These are phyloP conservation scores for Ligdia adustata DNA, from an alignment of 2,888 invertebrate genomes.

Conservation along the genomic window DNA sequence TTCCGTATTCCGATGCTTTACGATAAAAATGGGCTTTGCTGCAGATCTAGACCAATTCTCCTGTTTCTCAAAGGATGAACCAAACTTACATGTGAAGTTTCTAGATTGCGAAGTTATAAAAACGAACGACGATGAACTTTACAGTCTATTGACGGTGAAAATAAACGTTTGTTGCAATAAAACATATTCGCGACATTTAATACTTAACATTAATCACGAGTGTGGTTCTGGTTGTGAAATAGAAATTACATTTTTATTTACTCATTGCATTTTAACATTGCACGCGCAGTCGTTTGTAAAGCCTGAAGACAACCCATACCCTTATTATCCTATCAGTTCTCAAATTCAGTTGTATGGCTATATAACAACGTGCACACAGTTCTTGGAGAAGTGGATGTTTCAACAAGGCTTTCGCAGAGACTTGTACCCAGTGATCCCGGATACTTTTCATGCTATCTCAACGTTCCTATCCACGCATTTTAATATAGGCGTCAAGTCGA, in stretches of 20 bases:
- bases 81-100: conserved; percentile 51
- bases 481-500: conserved; percentile 51
- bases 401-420: conserved; percentile 77
- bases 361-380: conserved; percentile 56
- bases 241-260: conserved; percentile 66
- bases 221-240: conserved; percentile 65
- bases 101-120: conserved; percentile 38
- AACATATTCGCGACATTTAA: conserved; percentile 48
- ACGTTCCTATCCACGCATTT: conserved; percentile 51
- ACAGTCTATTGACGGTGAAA: conserved; percentile 56
- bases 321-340: conserved; percentile 62
- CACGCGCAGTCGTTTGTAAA: conserved; percentile 53
- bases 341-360: conserved; percentile 60
- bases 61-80: conserved; percentile 55
- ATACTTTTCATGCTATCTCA: conserved; percentile 71
- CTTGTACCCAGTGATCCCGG: conserved; percentile 71
- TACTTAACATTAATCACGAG: conserved; percentile 56
- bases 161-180: conserved; percentile 48
- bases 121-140: conserved; percentile 35
- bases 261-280: conserved; percentile 67
- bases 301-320: conserved; percentile 62
- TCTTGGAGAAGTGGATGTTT: conserved; percentile 77
- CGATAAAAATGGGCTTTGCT: conserved; percentile 53
- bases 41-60: conserved; percentile 53
- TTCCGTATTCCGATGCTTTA: conserved; percentile 46